Percentiles rank a stretch among this genome's conserved stretches.
phyloP scores from a whole-genome alignment of 2,888 invertebrate genomes.

The Brachypterus glaber region DNA sequence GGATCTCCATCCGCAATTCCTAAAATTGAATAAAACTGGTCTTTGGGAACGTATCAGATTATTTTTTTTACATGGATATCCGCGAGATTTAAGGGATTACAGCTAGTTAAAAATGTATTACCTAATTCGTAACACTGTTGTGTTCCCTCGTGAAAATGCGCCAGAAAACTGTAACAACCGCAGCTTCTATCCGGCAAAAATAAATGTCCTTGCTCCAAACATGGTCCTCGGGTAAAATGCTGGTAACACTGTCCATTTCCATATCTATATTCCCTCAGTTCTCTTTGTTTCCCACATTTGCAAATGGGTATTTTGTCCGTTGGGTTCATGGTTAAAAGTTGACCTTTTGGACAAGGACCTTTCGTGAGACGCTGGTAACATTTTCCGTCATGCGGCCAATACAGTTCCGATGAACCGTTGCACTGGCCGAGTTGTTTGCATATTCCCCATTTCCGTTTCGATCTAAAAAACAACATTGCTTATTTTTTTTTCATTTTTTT shows the following conservation, averaged over 20 bases:
- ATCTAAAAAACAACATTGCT: conserved; percentile 40
- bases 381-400: conserved; percentile 67
- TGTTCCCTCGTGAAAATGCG: conserved; percentile 63
- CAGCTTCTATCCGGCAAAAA: conserved; percentile 67
- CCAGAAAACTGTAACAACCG: conserved; percentile 60
- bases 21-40: no score
- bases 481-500: no score
- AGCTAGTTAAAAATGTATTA: no score
- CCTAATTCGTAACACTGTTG: conserved; percentile 68
- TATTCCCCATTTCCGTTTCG: conserved; percentile 56
- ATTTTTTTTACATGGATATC: no score
- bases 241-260: conserved; percentile 62
- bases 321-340: conserved; percentile 51
- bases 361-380: conserved; percentile 63
- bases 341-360: conserved; percentile 70
- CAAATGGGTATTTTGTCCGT: conserved; percentile 56
- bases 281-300: conserved; percentile 35
- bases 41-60: no score
- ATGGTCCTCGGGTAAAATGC: conserved; percentile 72
- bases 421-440: conserved; percentile 61
- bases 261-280: conserved; percentile 40
- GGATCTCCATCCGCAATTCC: no score
- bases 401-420: conserved; percentile 53
- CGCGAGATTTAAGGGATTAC: no score
- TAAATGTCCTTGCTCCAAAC: conserved; percentile 62